These are phyloP conservation scores for Linepithema humile DNA, from an alignment of 1,140 invertebrate genomes.

Conservation along the genomic window DNA sequence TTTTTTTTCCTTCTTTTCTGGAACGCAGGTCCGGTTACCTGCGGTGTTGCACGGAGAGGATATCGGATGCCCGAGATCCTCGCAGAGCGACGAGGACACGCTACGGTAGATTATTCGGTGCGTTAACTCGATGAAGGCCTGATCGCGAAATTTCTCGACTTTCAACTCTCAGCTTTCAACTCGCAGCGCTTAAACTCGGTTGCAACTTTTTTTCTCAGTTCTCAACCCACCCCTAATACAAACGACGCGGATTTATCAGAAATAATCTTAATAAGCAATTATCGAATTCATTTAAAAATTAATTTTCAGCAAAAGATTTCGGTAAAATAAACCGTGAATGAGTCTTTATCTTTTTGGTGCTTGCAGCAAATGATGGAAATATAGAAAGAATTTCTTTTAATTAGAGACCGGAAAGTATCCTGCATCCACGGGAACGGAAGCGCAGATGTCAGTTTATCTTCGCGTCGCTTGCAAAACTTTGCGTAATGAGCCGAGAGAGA, in stretches of 20 bases:
- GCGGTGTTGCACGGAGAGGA: constrained; percentile 60
- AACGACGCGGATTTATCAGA: neutral
- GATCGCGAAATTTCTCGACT: constrained; percentile 37
- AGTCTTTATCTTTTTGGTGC: too few species aligned
- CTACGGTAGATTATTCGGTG: constrained; percentile 56
- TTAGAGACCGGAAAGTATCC: neutral
- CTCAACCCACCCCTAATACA: neutral
- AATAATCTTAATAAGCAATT: neutral
- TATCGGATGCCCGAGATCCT: constrained; percentile 70
- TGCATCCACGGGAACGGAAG: neutral
- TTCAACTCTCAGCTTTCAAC: neutral
- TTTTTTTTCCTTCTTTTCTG: constrained; percentile 62
- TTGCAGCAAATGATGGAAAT: too few species aligned
- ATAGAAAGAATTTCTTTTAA: neutral
- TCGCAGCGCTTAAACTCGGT: neutral
- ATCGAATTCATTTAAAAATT: neutral
- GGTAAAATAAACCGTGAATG: too few species aligned
- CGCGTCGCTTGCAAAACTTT: neutral
- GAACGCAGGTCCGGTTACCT: constrained; percentile 73
- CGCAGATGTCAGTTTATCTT: neutral
- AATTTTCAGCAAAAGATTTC: neutral
- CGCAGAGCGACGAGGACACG: constrained; percentile 22
- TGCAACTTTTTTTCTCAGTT: neutral
- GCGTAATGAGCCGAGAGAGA: constrained; percentile 1
- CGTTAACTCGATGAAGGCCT: constrained; percentile 44